phyloP scores from a whole-genome alignment of 2,888 invertebrate genomes.

The Eupithecia dodoneata region DNA sequence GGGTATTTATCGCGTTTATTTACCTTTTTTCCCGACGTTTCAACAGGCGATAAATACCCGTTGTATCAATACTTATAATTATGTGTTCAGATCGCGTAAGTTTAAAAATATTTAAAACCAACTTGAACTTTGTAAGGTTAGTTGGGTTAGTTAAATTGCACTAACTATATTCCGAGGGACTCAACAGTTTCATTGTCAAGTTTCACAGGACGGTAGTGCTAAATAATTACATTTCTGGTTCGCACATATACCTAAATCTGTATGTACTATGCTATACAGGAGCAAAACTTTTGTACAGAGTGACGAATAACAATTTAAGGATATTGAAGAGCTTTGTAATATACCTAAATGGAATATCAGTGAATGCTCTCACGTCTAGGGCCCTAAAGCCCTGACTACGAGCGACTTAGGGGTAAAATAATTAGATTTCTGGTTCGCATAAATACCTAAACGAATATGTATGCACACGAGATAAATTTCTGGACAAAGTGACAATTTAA shows the following conservation, averaged over 20 bases:
- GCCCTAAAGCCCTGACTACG: background rate
- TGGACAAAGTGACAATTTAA: no score
- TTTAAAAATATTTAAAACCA: no score
- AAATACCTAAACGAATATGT: no score
- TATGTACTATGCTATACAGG: background rate
- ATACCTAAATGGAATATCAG: slow-evolving; percentile 44
- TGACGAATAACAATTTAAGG: background rate
- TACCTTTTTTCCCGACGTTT: no score
- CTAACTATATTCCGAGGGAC: slow-evolving; percentile 15
- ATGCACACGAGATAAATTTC: no score
- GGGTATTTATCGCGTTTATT: no score
- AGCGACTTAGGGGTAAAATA: background rate
- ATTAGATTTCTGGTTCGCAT: no score
- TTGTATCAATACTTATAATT: no score
- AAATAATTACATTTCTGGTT: background rate
- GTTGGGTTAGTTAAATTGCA: slow-evolving; percentile 10
- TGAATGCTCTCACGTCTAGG: slow-evolving; percentile 58
- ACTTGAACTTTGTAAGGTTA: background rate
- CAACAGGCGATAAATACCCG: no score
- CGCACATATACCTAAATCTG: background rate
- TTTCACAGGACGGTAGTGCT: background rate
- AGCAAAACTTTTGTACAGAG: background rate
- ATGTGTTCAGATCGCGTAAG: no score
- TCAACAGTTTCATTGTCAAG: background rate
- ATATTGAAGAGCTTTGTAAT: background rate